These are phyloP conservation scores for Drosophila funebris DNA, from an alignment of 1,140 invertebrate species.

Conservation along the genomic window DNA sequence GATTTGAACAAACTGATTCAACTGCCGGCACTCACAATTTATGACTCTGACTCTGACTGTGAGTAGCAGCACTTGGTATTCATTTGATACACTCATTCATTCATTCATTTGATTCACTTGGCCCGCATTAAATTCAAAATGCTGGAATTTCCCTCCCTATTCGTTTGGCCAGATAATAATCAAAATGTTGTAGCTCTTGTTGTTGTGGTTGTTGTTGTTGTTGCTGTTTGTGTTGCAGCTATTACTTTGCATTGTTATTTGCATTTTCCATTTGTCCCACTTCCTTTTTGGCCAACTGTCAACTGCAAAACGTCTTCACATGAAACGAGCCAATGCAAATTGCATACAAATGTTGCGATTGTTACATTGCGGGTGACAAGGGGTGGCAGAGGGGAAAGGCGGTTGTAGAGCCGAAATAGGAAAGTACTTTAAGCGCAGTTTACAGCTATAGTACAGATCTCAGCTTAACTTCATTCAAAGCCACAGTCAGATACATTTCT, in stretches of 20 bases:
- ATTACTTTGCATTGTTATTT: slow-evolving; percentile 39
- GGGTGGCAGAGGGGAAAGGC: not conserved
- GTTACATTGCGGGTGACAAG: not conserved
- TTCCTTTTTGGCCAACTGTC: slow-evolving; percentile 51
- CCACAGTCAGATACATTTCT: no score
- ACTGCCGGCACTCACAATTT: slow-evolving; percentile 54
- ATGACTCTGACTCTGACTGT: slow-evolving; percentile 8
- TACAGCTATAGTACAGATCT: no score
- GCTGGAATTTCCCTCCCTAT: slow-evolving; percentile 28
- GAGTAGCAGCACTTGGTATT: slow-evolving; percentile 21
- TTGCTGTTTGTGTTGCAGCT: slow-evolving; percentile 4
- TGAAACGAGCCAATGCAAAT: not conserved
- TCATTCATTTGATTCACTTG: slow-evolving; percentile 15
- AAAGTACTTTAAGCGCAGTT: no score
- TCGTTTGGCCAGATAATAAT: slow-evolving; percentile 13
- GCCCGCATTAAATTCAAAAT: slow-evolving; percentile 51
- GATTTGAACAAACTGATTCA: slow-evolving; percentile 1
- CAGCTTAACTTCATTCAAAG: no score
- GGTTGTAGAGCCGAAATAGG: no score
- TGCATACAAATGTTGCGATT: slow-evolving; percentile 57
- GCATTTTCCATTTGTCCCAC: slow-evolving; percentile 42
- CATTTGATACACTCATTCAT: not conserved
- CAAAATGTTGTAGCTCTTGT: slow-evolving; percentile 2
- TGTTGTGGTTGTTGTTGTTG: slow-evolving; percentile 20
- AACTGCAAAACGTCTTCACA: not conserved